Conservation (phyloP, 2,113 vertebrate genomes). For the Helogale parvula region DNA sequence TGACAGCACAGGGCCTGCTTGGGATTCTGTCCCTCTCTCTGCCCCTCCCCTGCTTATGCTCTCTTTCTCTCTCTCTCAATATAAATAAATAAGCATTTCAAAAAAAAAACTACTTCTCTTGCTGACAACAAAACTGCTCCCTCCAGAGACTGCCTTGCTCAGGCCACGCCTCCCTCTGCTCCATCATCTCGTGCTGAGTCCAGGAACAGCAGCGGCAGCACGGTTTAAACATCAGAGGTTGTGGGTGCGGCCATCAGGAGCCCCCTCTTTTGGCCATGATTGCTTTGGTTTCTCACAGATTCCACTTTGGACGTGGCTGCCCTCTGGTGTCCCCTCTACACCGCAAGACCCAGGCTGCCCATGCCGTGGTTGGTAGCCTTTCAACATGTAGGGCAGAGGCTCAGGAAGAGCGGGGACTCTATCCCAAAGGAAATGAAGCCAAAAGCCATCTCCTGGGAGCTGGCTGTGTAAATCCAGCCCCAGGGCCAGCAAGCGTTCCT, state of each 20-base stretch:
- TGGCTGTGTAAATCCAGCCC: background rate
- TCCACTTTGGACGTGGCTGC: background rate
- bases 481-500: background rate
- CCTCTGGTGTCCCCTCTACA: background rate
- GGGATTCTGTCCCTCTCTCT: no score
- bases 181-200: rapidly evolving
- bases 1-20: no score
- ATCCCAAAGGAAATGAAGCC: background rate
- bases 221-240: background rate
- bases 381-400: background rate
- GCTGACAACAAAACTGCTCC: background rate
- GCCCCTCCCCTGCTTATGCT: no score
- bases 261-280: background rate
- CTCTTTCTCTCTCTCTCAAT: no score
- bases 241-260: no score
- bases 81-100: no score
- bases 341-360: background rate
- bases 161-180: background rate
- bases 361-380: background rate
- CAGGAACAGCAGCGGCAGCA: background rate
- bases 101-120: background rate
- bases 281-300: background rate
- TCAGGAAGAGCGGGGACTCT: background rate
- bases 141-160: background rate
- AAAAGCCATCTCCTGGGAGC: background rate